phyloP scores from a whole-genome alignment of 2,113 vertebrate species.

The Spea bombifrons region DNA sequence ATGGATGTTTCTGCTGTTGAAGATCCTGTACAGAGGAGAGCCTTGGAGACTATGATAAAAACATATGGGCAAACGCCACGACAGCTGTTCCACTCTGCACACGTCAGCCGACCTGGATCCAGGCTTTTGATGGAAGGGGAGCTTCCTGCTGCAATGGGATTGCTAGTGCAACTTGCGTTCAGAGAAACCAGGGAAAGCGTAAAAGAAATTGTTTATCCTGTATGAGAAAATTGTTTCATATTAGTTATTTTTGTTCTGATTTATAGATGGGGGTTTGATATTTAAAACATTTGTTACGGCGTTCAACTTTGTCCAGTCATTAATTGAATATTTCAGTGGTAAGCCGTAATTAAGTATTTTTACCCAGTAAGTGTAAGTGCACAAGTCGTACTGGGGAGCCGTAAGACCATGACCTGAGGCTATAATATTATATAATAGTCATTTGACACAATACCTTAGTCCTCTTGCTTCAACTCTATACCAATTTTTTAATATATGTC shows the following conservation, averaged over 20 bases:
- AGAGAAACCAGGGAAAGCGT: slow-evolving; percentile 83
- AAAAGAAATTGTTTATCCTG: slow-evolving; percentile 84
- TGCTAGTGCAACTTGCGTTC: slow-evolving; percentile 94
- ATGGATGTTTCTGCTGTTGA: slow-evolving; percentile 98
- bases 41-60: slow-evolving; percentile 98
- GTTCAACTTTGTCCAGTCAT: too few species aligned
- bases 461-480: too few species aligned
- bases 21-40: slow-evolving; percentile 93
- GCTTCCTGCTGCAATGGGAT: slow-evolving; percentile 90
- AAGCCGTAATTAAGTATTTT: too few species aligned
- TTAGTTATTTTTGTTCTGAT: not conserved
- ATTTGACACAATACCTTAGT: too few species aligned
- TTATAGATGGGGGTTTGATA: too few species aligned
- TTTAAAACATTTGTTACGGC: too few species aligned
- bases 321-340: too few species aligned
- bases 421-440: too few species aligned
- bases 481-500: too few species aligned
- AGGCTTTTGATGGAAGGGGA: slow-evolving; percentile 88
- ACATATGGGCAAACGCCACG: slow-evolving; percentile 95
- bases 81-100: slow-evolving; percentile 85
- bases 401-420: too few species aligned
- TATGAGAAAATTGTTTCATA: slow-evolving; percentile 58
- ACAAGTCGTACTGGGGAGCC: too few species aligned
- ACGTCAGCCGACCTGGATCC: slow-evolving; percentile 76
- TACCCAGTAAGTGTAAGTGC: too few species aligned